These are phyloP conservation scores for Heptascelio sp. DNA, from an alignment of 2,888 invertebrate species.

Conservation along the genomic window DNA sequence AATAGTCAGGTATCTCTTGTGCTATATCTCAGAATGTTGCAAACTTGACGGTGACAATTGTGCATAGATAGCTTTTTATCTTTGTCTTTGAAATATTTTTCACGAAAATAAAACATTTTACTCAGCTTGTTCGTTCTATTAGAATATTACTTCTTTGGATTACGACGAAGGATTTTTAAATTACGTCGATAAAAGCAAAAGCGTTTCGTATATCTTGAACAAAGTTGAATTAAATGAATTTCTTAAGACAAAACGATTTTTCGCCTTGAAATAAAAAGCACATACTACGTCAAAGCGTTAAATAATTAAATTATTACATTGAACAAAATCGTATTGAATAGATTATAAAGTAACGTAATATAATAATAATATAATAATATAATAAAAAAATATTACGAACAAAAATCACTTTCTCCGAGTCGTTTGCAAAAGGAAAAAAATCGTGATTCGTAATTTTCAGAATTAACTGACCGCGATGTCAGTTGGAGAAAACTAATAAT, in stretches of 20 bases:
- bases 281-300: too few species aligned
- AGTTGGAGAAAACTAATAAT: too few species aligned
- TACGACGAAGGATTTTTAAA: conserved; percentile 21
- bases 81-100: conserved; percentile 40
- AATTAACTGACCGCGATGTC: too few species aligned
- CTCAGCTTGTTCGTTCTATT: conserved; percentile 21
- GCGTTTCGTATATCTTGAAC: not conserved
- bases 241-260: not conserved
- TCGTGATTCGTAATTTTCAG: too few species aligned
- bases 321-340: too few species aligned
- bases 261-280: not conserved
- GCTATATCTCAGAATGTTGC: conserved; percentile 35
- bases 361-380: too few species aligned
- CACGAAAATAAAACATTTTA: conserved; percentile 33
- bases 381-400: too few species aligned
- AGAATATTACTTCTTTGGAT: conserved; percentile 25
- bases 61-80: conserved; percentile 50
- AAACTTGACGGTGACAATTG: conserved; percentile 52
- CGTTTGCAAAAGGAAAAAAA: too few species aligned
- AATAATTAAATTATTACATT: too few species aligned
- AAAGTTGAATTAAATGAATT: not conserved
- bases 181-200: conserved; percentile 22
- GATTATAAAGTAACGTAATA: too few species aligned
- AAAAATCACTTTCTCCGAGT: too few species aligned
- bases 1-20: conserved; percentile 49